These are phyloP conservation scores for Syndactyla subalaris DNA, from an alignment of 2,797 vertebrate genomes.

Conservation along the genomic window DNA sequence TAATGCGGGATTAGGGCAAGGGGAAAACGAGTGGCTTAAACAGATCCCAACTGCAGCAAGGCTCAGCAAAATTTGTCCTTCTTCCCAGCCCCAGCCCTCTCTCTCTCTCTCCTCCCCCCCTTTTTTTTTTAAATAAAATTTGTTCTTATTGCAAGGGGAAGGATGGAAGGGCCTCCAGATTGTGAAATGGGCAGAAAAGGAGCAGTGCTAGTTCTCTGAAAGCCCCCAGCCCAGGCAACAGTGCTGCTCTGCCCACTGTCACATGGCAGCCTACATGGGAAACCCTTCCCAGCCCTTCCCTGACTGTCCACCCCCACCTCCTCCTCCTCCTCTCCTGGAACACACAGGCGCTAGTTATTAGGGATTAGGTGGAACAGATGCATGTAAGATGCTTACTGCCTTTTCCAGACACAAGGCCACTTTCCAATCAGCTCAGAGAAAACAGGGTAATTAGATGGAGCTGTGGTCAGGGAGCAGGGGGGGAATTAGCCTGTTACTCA, in stretches of 20 bases:
- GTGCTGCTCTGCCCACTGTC: not conserved
- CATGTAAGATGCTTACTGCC: slow-evolving; percentile 74
- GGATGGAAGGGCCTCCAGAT: slow-evolving; percentile 11
- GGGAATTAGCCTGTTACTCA: slow-evolving; percentile 29
- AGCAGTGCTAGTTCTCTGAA: not conserved
- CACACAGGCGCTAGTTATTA: slow-evolving; percentile 60
- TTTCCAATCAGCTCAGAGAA: slow-evolving; percentile 74
- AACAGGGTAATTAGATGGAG: slow-evolving; percentile 70
- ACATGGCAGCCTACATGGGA: slow-evolving; percentile 24
- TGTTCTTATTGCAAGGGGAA: not conserved
- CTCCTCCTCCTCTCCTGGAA: not conserved
- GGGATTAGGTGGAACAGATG: slow-evolving; percentile 77
- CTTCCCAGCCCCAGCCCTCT: not conserved
- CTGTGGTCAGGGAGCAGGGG: not conserved
- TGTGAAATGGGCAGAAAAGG: slow-evolving; percentile 35
- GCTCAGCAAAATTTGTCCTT: not conserved
- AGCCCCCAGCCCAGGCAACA: not conserved
- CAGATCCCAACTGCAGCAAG: not conserved
- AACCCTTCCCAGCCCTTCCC: not conserved
- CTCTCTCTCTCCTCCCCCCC: no score
- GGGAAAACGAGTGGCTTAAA: slow-evolving; percentile 56
- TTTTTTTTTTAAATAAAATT: not conserved
- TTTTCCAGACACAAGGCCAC: slow-evolving; percentile 73
- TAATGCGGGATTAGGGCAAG: slow-evolving; percentile 59
- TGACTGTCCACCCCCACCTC: not conserved